Evolutionary conservation across 2,888 invertebrate species (phyloP).

Genomic region (Clanis bilineata): DNA sequence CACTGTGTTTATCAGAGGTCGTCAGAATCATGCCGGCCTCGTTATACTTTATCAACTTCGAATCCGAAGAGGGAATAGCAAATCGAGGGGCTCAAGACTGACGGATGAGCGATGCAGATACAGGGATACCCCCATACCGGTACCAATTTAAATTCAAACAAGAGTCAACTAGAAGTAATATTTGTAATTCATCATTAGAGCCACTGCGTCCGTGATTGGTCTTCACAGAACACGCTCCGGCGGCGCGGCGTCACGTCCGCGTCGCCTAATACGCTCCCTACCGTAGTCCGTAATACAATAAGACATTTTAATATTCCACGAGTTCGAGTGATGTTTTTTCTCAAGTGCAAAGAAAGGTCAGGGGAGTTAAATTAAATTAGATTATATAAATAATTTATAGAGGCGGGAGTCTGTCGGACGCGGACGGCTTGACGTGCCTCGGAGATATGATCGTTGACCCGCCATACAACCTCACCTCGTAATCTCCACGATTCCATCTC

Average conservation of each 20-base stretch:
- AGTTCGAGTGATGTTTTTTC: conserved; percentile 53
- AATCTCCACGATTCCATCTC: conserved; percentile 76
- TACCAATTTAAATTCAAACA: conserved; percentile 46
- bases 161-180: conserved; percentile 45
- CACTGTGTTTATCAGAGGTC: too few relatives aligned
- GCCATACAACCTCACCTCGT: conserved; percentile 64
- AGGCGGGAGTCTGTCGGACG: conserved; percentile 58
- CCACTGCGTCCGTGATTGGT: neutral
- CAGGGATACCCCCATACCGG: too few relatives aligned
- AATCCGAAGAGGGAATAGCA: too few relatives aligned
- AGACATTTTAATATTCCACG: conserved; percentile 62
- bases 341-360: conserved; percentile 73
- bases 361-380: conserved; percentile 78
- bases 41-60: too few relatives aligned
- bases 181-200: conserved; percentile 44
- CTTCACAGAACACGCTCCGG: neutral
- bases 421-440: conserved; percentile 75
- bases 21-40: too few relatives aligned
- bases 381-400: conserved; percentile 78
- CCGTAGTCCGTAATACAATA: conserved; percentile 59
- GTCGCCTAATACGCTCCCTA: conserved; percentile 50
- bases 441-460: conserved; percentile 78
- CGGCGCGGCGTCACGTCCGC: conserved; percentile 20
- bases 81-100: too few relatives aligned
- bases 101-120: too few relatives aligned